Percentiles rank a stretch among this genome's conserved stretches.
phyloP scores from a whole-genome alignment of 2,888 invertebrate genomes.

The Thecophora atra region DNA sequence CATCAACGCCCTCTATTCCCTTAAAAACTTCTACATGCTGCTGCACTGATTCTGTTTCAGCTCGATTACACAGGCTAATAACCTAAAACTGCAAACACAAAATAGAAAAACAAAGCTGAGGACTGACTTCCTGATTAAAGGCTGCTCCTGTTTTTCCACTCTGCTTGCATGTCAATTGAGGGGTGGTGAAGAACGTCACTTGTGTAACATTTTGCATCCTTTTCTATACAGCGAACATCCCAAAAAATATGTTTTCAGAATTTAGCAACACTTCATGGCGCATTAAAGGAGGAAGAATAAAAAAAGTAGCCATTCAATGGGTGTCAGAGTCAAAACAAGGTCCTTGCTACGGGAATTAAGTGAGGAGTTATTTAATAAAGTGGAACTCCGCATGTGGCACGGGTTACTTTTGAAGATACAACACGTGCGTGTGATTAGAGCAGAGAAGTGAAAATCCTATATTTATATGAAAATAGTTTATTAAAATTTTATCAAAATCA shows the following conservation, averaged over 20 bases:
- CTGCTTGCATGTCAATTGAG: background rate
- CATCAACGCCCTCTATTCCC: background rate
- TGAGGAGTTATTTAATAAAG: conserved; percentile 33
- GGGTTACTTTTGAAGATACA: conserved; percentile 20
- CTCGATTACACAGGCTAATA: conserved; percentile 10
- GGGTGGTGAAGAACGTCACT: background rate
- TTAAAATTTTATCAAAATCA: conserved; percentile 18
- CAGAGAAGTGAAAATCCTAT: conserved; percentile 16
- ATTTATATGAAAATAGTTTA: background rate
- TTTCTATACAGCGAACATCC: background rate
- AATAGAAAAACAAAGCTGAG: background rate
- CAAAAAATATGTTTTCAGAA: conserved; percentile 50
- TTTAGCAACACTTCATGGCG: conserved; percentile 63
- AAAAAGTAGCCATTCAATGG: background rate
- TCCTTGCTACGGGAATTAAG: conserved; percentile 6
- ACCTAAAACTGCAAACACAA: conserved; percentile 4
- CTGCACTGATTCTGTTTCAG: conserved; percentile 13
- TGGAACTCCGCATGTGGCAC: background rate
- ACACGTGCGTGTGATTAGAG: conserved; percentile 28
- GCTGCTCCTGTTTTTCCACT: background rate
- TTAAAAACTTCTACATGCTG: background rate
- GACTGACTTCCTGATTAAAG: conserved; percentile 24
- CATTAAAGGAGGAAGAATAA: conserved; percentile 45
- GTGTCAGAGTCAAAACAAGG: conserved; percentile 15
- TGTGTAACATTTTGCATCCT: conserved; percentile 20